Evolutionary conservation across 1,140 invertebrate species (phyloP), one percentile per base, ranked within the genome.

Genomic region (Goniozus legneri): DNA sequence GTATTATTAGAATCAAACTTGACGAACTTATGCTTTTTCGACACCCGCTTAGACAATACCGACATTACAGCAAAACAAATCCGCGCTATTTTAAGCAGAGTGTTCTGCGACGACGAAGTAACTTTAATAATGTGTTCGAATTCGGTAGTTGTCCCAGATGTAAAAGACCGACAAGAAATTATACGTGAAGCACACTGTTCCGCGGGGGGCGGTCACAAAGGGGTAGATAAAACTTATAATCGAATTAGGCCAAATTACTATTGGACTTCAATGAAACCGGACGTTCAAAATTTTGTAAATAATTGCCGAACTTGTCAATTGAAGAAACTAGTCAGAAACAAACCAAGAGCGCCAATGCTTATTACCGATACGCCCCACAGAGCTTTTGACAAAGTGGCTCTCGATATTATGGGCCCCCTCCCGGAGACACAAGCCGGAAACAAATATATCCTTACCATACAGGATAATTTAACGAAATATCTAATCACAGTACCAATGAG

Each of bases 291-390:
- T 8, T 33, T 34, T 30, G 44, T 52, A 8, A 31, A 39, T 20
- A 47, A 22, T 13, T 60, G 58, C 35, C 1, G 47, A 3, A 47
- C 37, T 19, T 64, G 58, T 27, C 54, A 61, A 38, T 15, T 44
- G 31, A 45, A 45, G n/a, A 64, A 64, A 54, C 20, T 53, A 34
- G 24, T 37, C 2, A 21, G 44, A n/a, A 24, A 36, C 4, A 47
- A 47, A 38, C 49, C 44, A 20, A 3, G 24, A 30, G 20, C 4
- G 22, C 49, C 49, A 1, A 19, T 56, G 34, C 15, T 22, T 18
- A 47, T 43, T n/a, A 54, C 52, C 1, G 34, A 42, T 22, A 54
- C 48, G 3, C 43, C 37, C 3, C 7, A 35, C 22, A 24, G 22
- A 3, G 31, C 45, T 3, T 58, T 48, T 27, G 44, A 51, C 8